Conservation (phyloP, 2,888 invertebrate species). For the Eueremaeus valkanovi region DNA sequence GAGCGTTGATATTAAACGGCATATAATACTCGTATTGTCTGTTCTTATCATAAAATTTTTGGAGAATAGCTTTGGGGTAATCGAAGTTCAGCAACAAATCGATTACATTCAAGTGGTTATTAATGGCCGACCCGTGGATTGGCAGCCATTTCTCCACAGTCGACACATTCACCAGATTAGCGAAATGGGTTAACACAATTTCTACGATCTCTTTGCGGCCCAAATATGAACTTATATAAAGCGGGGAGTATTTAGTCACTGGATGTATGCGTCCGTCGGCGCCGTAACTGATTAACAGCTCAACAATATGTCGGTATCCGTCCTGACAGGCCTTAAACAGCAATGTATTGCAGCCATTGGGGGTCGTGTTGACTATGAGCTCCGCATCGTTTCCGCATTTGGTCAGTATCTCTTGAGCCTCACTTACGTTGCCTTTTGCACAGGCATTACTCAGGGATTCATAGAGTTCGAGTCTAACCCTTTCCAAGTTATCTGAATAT, state of each 20-base stretch:
- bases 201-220: slow-evolving; percentile 74
- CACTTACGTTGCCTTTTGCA: slow-evolving; percentile 31
- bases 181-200: slow-evolving; percentile 68
- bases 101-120: slow-evolving; percentile 73
- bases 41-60: slow-evolving; percentile 52
- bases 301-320: slow-evolving; percentile 72
- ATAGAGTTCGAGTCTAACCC: slow-evolving; percentile 68
- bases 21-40: slow-evolving; percentile 71
- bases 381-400: slow-evolving; percentile 51
- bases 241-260: slow-evolving; percentile 83
- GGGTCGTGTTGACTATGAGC: slow-evolving; percentile 74
- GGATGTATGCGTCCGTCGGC: slow-evolving; percentile 79
- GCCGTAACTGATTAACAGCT: slow-evolving; percentile 70
- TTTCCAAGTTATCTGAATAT: slow-evolving; percentile 69
- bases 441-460: slow-evolving; percentile 27
- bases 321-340: slow-evolving; percentile 72
- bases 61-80: slow-evolving; percentile 69
- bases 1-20: slow-evolving; percentile 88
- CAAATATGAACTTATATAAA: slow-evolving; percentile 84
- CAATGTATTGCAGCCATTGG: slow-evolving; percentile 68
- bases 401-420: slow-evolving; percentile 44
- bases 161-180: slow-evolving; percentile 73
- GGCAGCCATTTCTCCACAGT: slow-evolving; percentile 91
- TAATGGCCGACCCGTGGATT: slow-evolving; percentile 84
- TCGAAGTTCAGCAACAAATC: slow-evolving; percentile 70